A percentile compares a stretch with the other conserved stretches of the same genome.
Conservation (phyloP, 2,888 invertebrate species). For the Callosobruchus maculatus region DNA sequence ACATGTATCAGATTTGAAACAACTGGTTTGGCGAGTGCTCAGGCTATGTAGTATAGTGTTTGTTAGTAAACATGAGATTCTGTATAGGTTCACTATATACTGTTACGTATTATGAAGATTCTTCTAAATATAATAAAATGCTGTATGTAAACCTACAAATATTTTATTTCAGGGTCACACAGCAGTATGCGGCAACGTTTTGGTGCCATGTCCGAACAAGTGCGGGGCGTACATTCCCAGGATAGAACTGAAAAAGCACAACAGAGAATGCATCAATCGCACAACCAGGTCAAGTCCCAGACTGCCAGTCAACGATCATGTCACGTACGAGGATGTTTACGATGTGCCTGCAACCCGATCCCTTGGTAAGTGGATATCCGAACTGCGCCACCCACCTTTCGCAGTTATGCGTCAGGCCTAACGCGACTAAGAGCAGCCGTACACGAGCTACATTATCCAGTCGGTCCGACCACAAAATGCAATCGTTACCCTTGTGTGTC, state of each 20-base stretch:
- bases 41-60: too few species aligned
- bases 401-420: not conserved
- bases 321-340: conserved; percentile 1
- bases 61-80: too few species aligned
- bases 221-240: conserved; percentile 70
- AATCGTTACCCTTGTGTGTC: too few species aligned
- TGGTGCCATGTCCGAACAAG: conserved; percentile 67
- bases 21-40: too few species aligned
- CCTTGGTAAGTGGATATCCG: conserved; percentile 6
- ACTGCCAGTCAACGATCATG: conserved; percentile 1
- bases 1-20: too few species aligned
- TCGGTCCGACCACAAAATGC: too few species aligned
- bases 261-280: conserved; percentile 47
- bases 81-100: too few species aligned
- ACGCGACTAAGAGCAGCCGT: too few species aligned
- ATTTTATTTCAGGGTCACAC: conserved; percentile 56
- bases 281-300: conserved; percentile 16
- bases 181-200: conserved; percentile 66
- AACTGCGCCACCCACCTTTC: not conserved
- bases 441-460: too few species aligned
- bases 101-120: too few species aligned
- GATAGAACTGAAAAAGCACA: conserved; percentile 59
- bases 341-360: conserved; percentile 8
- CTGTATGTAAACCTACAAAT: too few species aligned
- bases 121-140: too few species aligned